Evolutionary conservation across 2,888 invertebrate species (phyloP).

Genomic region (Patella depressa): DNA sequence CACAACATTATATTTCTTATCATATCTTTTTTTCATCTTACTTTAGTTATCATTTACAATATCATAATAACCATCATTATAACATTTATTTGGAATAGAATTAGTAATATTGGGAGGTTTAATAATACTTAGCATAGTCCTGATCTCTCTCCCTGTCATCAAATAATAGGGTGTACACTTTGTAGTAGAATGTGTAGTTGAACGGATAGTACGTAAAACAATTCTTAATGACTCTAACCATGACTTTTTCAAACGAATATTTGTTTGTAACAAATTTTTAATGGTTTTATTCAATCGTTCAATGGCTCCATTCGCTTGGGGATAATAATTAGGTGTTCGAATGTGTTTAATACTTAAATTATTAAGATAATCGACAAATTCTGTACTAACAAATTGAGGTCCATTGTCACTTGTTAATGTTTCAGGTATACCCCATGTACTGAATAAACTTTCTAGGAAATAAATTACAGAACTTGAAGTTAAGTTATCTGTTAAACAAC

Average conservation of each 20-base stretch:
- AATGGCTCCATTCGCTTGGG: not conserved
- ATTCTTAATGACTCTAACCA: not conserved
- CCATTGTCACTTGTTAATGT: constrained; percentile 14
- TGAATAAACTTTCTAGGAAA: not conserved
- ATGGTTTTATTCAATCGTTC: not conserved
- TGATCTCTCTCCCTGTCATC: not conserved
- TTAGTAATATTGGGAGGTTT: not conserved
- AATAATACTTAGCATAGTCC: not conserved
- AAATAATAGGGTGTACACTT: not conserved
- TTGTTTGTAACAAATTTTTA: not conserved
- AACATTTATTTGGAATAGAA: not conserved
- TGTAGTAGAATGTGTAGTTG: not conserved
- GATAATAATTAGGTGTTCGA: not conserved
- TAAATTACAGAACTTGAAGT: constrained; percentile 4
- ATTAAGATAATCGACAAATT: not conserved
- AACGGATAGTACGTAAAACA: not conserved
- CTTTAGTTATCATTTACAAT: not conserved
- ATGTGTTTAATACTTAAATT: not conserved
- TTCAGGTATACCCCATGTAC: constrained; percentile 12
- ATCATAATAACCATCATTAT: not conserved
- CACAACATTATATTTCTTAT: not conserved
- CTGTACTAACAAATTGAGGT: constrained; percentile 4
- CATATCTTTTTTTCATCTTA: constrained; percentile 1
- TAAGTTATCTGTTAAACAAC: not conserved
- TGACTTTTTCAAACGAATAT: not conserved